Conservation (phyloP, 1,140 invertebrate genomes). For the Sitodiplosis mosellana region DNA sequence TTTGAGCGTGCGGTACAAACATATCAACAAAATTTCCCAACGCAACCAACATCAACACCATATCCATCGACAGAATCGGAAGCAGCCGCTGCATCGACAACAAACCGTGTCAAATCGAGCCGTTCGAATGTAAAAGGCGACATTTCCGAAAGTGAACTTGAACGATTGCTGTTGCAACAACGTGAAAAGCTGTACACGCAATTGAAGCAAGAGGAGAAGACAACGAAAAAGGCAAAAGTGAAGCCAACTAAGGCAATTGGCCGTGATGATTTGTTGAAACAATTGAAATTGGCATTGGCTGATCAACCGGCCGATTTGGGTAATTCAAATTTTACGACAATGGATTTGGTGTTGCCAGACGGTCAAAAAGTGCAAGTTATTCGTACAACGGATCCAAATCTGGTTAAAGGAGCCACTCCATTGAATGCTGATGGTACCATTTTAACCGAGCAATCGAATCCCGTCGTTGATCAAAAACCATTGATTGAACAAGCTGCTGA, state of each 20-base stretch:
- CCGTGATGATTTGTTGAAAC: slow-evolving; percentile 42
- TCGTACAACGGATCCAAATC: slow-evolving; percentile 39
- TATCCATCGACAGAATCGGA: slow-evolving; percentile 5
- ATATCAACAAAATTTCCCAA: slow-evolving; percentile 30
- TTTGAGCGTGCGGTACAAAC: slow-evolving; percentile 28
- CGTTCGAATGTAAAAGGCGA: slow-evolving; percentile 5
- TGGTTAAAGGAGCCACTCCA: slow-evolving; percentile 29
- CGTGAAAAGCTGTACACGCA: slow-evolving; percentile 32
- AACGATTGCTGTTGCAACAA: slow-evolving; percentile 23
- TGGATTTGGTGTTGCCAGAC: slow-evolving; percentile 50
- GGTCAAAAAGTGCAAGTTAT: slow-evolving; percentile 58
- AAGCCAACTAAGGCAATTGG: slow-evolving; percentile 23
- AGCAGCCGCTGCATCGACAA: slow-evolving; percentile 1
- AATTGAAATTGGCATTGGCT: slow-evolving; percentile 47
- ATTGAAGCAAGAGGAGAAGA: slow-evolving; percentile 19
- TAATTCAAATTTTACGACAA: slow-evolving; percentile 47
- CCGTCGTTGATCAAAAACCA: background rate
- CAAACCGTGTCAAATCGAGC: slow-evolving; percentile 11
- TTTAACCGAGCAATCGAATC: background rate
- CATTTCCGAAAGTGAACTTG: slow-evolving; percentile 18
- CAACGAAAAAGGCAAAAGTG: slow-evolving; percentile 14
- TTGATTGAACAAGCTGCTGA: slow-evolving; percentile 54
- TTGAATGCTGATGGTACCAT: background rate
- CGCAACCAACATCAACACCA: slow-evolving; percentile 17
- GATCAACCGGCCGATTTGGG: slow-evolving; percentile 41